These are phyloP conservation scores for Crepidodera aurea DNA, from an alignment of 2,888 invertebrate genomes.

Conservation along the genomic window DNA sequence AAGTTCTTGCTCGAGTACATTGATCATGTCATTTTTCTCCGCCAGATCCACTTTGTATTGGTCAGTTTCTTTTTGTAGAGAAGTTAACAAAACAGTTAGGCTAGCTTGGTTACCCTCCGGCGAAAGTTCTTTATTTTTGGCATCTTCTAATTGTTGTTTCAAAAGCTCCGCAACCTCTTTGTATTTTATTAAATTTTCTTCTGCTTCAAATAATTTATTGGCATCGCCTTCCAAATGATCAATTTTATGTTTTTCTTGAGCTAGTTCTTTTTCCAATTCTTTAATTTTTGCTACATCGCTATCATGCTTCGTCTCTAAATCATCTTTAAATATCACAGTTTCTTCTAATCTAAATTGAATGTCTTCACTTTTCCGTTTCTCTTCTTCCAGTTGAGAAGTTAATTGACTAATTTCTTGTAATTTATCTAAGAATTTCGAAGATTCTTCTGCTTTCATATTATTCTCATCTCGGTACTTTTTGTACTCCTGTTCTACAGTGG, in stretches of 20 bases:
- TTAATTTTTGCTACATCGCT: constrained; percentile 62
- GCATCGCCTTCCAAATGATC: constrained; percentile 64
- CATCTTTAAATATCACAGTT: constrained; percentile 86
- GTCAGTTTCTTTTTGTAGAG: constrained; percentile 49
- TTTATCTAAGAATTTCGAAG: constrained; percentile 64
- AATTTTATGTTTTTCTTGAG: constrained; percentile 61
- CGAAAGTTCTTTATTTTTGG: constrained; percentile 62
- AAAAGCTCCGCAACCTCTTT: constrained; percentile 68
- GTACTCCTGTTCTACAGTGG: constrained; percentile 69
- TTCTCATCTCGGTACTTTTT: constrained; percentile 68
- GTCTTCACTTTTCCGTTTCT: constrained; percentile 85
- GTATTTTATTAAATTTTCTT: constrained; percentile 70
- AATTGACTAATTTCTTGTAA: constrained; percentile 68
- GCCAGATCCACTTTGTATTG: constrained; percentile 45
- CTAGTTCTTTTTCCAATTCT: constrained; percentile 62
- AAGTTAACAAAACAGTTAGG: constrained; percentile 45
- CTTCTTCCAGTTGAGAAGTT: constrained; percentile 75
- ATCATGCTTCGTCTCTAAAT: constrained; percentile 71
- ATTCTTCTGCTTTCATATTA: constrained; percentile 66
- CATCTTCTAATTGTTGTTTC: constrained; percentile 65
- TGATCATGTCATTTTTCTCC: constrained; percentile 43
- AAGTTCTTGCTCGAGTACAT: constrained; percentile 47
- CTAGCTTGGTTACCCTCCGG: constrained; percentile 45
- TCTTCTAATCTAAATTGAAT: constrained; percentile 92
- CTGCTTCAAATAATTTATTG: constrained; percentile 70